Conservation (phyloP, 2,888 invertebrate genomes). For the Hedychridium roseum region DNA sequence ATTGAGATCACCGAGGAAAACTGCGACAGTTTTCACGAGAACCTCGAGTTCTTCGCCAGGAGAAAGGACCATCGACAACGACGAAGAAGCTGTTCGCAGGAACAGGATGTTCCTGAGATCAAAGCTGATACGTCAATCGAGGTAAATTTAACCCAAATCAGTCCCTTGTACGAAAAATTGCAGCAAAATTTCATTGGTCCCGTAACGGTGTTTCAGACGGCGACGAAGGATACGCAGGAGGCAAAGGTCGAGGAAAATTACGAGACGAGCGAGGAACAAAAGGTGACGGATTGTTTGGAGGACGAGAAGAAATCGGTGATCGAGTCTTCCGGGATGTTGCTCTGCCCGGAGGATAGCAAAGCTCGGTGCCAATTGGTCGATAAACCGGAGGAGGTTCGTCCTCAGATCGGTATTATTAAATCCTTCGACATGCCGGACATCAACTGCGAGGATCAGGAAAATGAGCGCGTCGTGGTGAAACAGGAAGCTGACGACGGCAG, state of each 20-base stretch:
- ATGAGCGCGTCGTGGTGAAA: slow-evolving; percentile 35
- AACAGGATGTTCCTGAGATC: no score
- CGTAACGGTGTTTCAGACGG: no score
- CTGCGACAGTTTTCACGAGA: slow-evolving; percentile 59
- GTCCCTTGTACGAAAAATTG: no score
- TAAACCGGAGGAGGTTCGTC: slow-evolving; percentile 11
- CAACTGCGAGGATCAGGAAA: slow-evolving; percentile 53
- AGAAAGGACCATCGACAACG: slow-evolving; percentile 37
- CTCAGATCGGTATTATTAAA: slow-evolving; percentile 41
- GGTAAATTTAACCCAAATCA: no score
- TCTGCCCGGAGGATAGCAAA: slow-evolving; percentile 14
- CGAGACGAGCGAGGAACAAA: slow-evolving; percentile 22
- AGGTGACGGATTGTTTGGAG: no score
- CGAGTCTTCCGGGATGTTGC: background rate
- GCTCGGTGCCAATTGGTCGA: slow-evolving; percentile 3
- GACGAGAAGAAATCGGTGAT: slow-evolving; percentile 7
- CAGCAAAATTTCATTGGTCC: no score
- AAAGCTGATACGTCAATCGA: no score
- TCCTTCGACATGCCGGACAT: slow-evolving; percentile 59
- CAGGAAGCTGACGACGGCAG: slow-evolving; percentile 37
- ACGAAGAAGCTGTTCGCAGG: slow-evolving; percentile 11
- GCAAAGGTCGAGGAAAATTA: slow-evolving; percentile 1
- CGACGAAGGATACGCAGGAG: background rate
- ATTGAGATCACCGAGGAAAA: slow-evolving; percentile 59
- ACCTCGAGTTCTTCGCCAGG: slow-evolving; percentile 55